phyloP scores from a whole-genome alignment of 2,113 vertebrate genomes.

The Trematocara zebra region DNA sequence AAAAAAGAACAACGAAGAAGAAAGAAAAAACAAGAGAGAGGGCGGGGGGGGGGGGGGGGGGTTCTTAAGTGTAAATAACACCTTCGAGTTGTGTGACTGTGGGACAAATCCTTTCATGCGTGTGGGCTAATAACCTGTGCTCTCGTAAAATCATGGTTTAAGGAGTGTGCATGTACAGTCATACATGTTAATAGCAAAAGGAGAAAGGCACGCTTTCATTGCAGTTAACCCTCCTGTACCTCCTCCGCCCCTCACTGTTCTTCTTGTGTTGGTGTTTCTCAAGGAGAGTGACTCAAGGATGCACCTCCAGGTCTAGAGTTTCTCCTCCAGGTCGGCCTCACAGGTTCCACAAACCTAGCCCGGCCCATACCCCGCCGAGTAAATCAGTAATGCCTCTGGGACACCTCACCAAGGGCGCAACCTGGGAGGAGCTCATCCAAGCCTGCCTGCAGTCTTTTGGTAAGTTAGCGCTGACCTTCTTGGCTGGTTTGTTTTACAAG shows the following conservation, averaged over 20 bases:
- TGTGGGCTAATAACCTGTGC: background rate
- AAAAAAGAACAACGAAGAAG: too few species aligned
- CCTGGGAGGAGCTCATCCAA: slow-evolving; percentile 90
- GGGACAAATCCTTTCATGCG: background rate
- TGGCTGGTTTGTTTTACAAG: background rate
- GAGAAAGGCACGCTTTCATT: background rate
- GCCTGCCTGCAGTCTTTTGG: slow-evolving; percentile 90
- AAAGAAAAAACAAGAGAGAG: too few species aligned
- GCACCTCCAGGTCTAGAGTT: slow-evolving; percentile 73
- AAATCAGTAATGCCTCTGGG: slow-evolving; percentile 81
- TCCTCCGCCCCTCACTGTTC: background rate
- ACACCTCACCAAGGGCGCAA: slow-evolving; percentile 85
- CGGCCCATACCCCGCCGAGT: slow-evolving; percentile 70
- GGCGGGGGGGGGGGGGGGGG: too few species aligned
- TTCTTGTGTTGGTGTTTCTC: slow-evolving; percentile 19
- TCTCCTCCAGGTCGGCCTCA: slow-evolving; percentile 76
- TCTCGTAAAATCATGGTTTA: background rate
- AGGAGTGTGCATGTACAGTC: background rate
- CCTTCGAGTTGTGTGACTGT: background rate
- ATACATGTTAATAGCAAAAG: background rate
- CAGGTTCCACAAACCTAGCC: slow-evolving; percentile 69
- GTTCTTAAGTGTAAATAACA: slow-evolving; percentile 14
- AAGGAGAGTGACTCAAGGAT: slow-evolving; percentile 78
- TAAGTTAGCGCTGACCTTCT: slow-evolving; percentile 60
- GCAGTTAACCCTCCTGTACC: slow-evolving; percentile 12